Evolutionary conservation across 1,140 invertebrate genomes (phyloP), one percentile per base, ranked within the genome.

Genomic region (Ladona fulva): DNA sequence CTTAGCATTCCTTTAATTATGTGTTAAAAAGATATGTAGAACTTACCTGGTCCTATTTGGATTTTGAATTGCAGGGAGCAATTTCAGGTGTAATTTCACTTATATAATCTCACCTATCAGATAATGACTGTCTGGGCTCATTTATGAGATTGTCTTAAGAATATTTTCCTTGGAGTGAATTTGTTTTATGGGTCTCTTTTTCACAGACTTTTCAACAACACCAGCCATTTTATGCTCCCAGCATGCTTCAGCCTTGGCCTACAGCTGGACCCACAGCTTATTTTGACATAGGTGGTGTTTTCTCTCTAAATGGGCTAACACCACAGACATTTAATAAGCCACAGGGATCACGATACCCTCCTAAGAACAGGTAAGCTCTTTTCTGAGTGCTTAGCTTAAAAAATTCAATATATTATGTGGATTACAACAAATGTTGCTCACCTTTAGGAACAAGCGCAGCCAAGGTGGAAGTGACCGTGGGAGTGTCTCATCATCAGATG

Each of bases 291-390:
- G 87, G 89, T 80, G 87, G 88, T 82, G 89, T 94, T 75, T 92
- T 92, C 84, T 88, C 91, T 77, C 87, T 92, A 81, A 94, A 94
- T 85, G 92, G 92, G 73, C 85, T 94, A 76, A 87, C 92, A 37
- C 91, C 91, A 42, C 92, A 92, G 82, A 85, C 84, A 77, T 92
- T 89, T 83, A 83, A 80, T 24, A 89, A 85, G 81, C 87, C 84
- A 83, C 86, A 80, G 86, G 86, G 44, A 42, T 77, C 79, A 66
- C 42, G 52, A 75, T 76, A 77, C 73, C 79, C 79, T 42, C 80
- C 74, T 66, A 79, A 75, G 22, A 75, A 77, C 52, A 16, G 52
- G 52, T 66, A 22, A 12, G 52, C n/a, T 66, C 5, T 12, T 12
- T 19, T 66, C 42, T 79, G 19, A 77, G 59, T 66, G 44, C 66